Base-by-base conservation (phyloP, 2,888 invertebrate species). In the Byasa hedistus region DNA sequence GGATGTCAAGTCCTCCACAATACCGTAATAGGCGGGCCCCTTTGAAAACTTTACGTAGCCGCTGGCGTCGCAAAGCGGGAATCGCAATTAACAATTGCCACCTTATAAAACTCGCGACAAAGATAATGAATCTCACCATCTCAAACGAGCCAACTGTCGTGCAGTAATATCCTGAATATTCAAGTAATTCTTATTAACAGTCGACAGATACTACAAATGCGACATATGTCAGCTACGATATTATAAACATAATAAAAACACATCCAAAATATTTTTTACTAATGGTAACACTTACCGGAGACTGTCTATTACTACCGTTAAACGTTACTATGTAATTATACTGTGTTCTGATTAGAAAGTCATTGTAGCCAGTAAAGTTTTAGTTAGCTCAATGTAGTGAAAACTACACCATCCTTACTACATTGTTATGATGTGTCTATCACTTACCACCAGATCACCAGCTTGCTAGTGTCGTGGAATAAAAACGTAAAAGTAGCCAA, bases 61-160 rank as follows among this genome's bases (percentile, higher is more conserved):
- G 68, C 64, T 64, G 63, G 59, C 63, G 22, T 2, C 19, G 5
- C 32, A 24, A 19, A 51, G 59, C 19, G 48, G 17, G 27, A n/a
- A 70, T 32, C 56, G 71, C 74, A 80, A 83, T 82, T 81, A 80
- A 73, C 72, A 70, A 77, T 77, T 81, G 80, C 77, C 79, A 73
- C 72, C 68, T 39, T 58, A 68, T 56, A 69, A 69, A 62, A 68
- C 66, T 27, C 48, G 51, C n/a, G 66, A 59, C 63, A 59, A 55
- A 23, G 32, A 58, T 66, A 48, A 48, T 48, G 48, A 48, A 48
- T 48, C 48, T 48, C 1, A n/a, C 19, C 19, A 5, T n/a, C 48
- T 19, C 48, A 48, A 48, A 48, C n/a, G 48, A 48, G 19, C 48
- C n/a, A n/a, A 48, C 48, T 48, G 48, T 48, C n/a, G 48, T 48